Conservation (phyloP, 1,140 invertebrate genomes). For the Steinernema khuongi region DNA sequence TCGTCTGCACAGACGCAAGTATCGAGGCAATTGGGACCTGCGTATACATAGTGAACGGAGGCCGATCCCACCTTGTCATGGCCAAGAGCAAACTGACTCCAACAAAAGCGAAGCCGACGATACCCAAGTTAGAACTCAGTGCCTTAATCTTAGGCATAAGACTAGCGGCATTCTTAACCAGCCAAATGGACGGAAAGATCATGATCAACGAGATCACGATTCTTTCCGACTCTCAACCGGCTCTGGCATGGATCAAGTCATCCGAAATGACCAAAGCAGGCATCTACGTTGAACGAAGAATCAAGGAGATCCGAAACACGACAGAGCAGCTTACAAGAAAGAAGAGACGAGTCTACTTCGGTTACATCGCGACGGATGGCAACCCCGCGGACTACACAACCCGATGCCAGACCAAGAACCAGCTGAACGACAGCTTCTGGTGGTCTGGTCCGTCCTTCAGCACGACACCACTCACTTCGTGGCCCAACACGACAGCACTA, state of each 20-base stretch:
- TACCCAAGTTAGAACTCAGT: conserved; percentile 20
- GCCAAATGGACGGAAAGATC: background rate
- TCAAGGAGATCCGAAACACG: background rate
- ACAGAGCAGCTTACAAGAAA: conserved; percentile 9
- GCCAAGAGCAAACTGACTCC: conserved; percentile 19
- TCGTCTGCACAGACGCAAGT: conserved; percentile 21
- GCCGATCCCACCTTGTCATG: background rate
- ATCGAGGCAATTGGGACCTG: background rate
- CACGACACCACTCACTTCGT: background rate
- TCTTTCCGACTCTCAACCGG: conserved; percentile 9
- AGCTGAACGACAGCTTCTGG: background rate
- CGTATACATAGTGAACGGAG: background rate
- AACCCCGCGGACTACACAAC: no score
- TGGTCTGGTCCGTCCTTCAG: background rate
- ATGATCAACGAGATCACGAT: background rate
- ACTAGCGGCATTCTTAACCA: background rate
- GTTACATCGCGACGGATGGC: no score
- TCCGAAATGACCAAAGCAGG: conserved; percentile 12
- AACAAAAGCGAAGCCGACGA: conserved; percentile 13
- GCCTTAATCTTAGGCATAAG: conserved; percentile 15
- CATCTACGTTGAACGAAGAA: background rate
- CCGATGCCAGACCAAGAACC: background rate
- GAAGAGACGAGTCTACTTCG: background rate
- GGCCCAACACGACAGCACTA: background rate
- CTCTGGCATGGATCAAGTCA: conserved; percentile 17